Percentiles rank a stretch among this genome's conserved stretches.
Conservation (phyloP, 35 echinoderm and acorn worm species). For the Eucidaris tribuloides region DNA sequence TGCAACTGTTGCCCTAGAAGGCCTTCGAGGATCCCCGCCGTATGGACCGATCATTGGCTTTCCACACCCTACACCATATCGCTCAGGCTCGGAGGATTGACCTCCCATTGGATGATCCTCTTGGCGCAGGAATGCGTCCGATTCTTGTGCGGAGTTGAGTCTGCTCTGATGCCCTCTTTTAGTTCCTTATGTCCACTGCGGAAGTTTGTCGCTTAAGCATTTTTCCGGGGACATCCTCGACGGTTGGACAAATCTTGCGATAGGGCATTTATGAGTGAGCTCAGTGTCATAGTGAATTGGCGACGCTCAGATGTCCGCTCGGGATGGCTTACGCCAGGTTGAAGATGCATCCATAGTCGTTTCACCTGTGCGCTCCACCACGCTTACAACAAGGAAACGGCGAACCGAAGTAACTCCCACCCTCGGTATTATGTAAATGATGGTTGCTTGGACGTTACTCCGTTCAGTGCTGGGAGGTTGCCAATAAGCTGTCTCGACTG, state of each 20-base stretch:
- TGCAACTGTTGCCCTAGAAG: constrained; percentile 41
- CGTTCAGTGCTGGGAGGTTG: constrained; percentile 31
- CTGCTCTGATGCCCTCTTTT: neutral
- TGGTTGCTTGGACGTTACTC: constrained; percentile 35
- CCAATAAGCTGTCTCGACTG: constrained; percentile 45
- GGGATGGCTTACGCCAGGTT: constrained; percentile 20
- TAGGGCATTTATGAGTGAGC: constrained; percentile 55
- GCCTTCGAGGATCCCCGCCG: constrained; percentile 30
- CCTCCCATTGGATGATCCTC: constrained; percentile 49
- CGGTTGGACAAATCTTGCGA: constrained; percentile 40
- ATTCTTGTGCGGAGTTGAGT: constrained; percentile 25
- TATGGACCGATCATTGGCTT: constrained; percentile 38
- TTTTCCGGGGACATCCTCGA: constrained; percentile 33
- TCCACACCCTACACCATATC: constrained; percentile 60
- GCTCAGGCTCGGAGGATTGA: constrained; percentile 56
- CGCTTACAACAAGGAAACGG: constrained; percentile 60
- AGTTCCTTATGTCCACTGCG: constrained; percentile 31
- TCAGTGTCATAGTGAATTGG: constrained; percentile 31
- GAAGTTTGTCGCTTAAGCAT: constrained; percentile 54
- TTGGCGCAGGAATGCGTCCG: neutral
- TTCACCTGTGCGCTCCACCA: constrained; percentile 31
- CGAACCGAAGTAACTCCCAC: constrained; percentile 61
- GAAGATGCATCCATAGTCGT: constrained; percentile 69
- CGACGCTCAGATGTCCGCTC: constrained; percentile 51
- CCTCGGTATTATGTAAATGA: constrained; percentile 29